Evolutionary conservation across 2,113 vertebrate genomes (phyloP), one percentile per base, ranked within the genome.

Genomic region (Lycocorax pyrrhopterus): DNA sequence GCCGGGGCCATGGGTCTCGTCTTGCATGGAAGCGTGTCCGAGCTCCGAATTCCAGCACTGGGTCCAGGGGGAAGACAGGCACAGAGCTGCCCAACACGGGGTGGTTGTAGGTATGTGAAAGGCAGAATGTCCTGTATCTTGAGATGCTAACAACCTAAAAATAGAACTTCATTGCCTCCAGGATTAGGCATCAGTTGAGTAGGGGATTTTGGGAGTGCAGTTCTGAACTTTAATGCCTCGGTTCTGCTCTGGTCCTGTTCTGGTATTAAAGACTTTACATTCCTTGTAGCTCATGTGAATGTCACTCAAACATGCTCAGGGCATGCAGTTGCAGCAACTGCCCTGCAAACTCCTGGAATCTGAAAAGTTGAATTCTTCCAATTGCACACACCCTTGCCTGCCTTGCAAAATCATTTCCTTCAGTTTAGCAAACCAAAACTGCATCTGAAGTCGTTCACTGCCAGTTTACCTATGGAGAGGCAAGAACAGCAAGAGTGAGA

Each of bases 121-220:
- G 72, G 85, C 76, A 81, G 94, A 94, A 86, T 89, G 74, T 90
- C 68, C 83, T 71, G 35, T 88, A 41, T 95, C 60, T 89, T 89
- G 59, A 80, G 89, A 75, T 90, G 72, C 64, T 77, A 59, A 39
- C 59, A 77, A 19, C 17, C 76, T 92, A 81, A 94, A 94, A 89
- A 94, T 87, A 96, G 89, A 73, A 66, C 20, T 84, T 37, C 19
- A 9, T 62, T 86, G 53, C 75, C 43, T 87, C 46, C 6, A 9
- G 68, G 68, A 84, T 84, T 84, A 74, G 63, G 55, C 59, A 35
- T 59, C 4, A 4, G 39, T 87, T 87, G 55, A 92, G 30, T 58
- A 29, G 59, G n/a, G 67, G 26, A 37, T 76, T 82, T 85, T 51
- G 51, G 59, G 75, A 74, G 27, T 17, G 60, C 27, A 33, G 68